Conservation (phyloP, 1,140 invertebrate genomes). For the Vollenhovia emeryi region DNA sequence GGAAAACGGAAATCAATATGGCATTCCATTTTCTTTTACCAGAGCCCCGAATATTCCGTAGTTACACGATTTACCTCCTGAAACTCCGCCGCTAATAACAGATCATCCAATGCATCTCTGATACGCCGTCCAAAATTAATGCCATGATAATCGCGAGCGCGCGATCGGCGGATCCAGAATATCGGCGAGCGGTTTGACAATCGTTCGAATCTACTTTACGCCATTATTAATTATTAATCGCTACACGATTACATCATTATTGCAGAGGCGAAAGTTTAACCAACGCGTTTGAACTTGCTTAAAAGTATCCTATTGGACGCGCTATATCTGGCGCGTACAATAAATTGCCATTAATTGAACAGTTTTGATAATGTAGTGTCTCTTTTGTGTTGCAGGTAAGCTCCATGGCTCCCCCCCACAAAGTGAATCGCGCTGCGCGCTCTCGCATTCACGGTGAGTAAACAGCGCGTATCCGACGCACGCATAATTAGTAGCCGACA, state of each 20-base stretch:
- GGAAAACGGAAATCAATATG: slow-evolving; percentile 63
- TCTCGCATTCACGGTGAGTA: slow-evolving; percentile 81
- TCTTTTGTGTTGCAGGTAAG: slow-evolving; percentile 81
- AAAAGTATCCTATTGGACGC: neutral
- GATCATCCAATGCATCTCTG: neutral
- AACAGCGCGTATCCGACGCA: slow-evolving; percentile 79
- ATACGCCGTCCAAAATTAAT: slow-evolving; percentile 67
- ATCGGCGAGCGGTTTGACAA: neutral
- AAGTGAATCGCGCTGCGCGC: slow-evolving; percentile 64
- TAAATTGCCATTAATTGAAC: slow-evolving; percentile 56
- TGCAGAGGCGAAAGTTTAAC: neutral
- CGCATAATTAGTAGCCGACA: slow-evolving; percentile 83
- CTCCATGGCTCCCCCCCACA: slow-evolving; percentile 40
- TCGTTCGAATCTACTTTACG: neutral
- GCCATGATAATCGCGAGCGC: slow-evolving; percentile 48
- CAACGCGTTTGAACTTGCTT: neutral
- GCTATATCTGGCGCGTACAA: too few species aligned
- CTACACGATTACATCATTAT: neutral
- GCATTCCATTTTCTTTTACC: slow-evolving; percentile 67
- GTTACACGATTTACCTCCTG: slow-evolving; percentile 65
- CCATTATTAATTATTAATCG: neutral
- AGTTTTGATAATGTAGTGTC: slow-evolving; percentile 68
- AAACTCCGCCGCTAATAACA: slow-evolving; percentile 65
- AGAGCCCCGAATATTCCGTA: slow-evolving; percentile 53
- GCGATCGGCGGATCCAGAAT: neutral